phyloP scores from a whole-genome alignment of 37 sponge, comb jelly and placozoan genomes.

The Corticium candelabrum region DNA sequence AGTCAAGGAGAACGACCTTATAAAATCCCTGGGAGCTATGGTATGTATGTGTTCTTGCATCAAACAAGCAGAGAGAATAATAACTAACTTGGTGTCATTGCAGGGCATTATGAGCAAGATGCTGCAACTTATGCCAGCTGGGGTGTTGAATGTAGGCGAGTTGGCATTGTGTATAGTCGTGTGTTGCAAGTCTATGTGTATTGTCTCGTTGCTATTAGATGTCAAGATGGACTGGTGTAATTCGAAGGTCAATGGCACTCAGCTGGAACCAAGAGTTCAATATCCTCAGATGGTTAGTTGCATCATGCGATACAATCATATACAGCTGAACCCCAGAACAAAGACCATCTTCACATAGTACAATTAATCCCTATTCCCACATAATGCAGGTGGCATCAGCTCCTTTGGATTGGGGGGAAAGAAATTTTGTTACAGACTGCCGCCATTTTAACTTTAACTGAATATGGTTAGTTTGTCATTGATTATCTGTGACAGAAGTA shows the following conservation, averaged over 20 bases:
- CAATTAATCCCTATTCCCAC: no score
- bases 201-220: constrained; percentile 19
- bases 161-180: no score
- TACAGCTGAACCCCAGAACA: no score
- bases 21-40: constrained; percentile 75
- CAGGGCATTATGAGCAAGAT: constrained; percentile 69
- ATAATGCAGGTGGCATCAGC: no score
- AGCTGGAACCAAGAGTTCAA: constrained; percentile 57
- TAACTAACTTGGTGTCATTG: not conserved
- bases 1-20: constrained; percentile 44
- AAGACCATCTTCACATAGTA: no score
- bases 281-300: constrained; percentile 61
- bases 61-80: not conserved
- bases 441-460: no score
- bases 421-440: no score
- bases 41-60: constrained; percentile 6
- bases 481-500: no score
- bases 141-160: constrained; percentile 73
- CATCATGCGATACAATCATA: not conserved
- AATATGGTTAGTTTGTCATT: no score
- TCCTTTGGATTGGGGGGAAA: no score
- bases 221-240: constrained; percentile 90
- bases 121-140: constrained; percentile 67
- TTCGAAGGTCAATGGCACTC: constrained; percentile 55
- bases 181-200: not conserved